Percentiles rank a stretch among this genome's conserved stretches.
Evolutionary conservation across 1,140 invertebrate genomes (phyloP).

Genomic region (Drosophila leontia): DNA sequence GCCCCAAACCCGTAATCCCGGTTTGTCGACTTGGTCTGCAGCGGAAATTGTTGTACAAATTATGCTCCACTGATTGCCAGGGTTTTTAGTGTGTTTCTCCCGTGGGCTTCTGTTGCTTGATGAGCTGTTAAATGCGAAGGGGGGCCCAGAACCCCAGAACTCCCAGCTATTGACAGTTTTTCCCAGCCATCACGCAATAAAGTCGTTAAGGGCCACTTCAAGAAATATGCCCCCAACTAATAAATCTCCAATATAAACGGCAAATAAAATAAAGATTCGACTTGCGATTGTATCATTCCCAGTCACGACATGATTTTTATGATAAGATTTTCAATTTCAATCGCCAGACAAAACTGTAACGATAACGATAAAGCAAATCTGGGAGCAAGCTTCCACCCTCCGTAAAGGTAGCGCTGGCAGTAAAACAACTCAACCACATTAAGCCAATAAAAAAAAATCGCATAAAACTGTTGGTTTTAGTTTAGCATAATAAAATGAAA

Average conservation of each 20-base stretch:
- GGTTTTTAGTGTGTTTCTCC: slow-evolving; percentile 41
- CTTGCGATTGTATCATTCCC: slow-evolving; percentile 45
- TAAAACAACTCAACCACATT: slow-evolving; percentile 57
- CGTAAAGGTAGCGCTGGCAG: slow-evolving; percentile 16
- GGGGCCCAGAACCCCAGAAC: not conserved
- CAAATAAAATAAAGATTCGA: slow-evolving; percentile 52
- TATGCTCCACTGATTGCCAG: slow-evolving; percentile 65
- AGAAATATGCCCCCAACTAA: slow-evolving; percentile 57
- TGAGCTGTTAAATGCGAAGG: slow-evolving; percentile 67
- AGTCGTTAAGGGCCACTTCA: slow-evolving; percentile 62
- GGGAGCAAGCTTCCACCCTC: not conserved
- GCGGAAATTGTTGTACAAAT: slow-evolving; percentile 78
- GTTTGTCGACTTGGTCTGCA: slow-evolving; percentile 41
- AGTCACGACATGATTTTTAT: slow-evolving; percentile 65
- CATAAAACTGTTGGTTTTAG: slow-evolving; percentile 72
- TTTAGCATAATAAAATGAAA: slow-evolving; percentile 73
- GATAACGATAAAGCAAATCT: slow-evolving; percentile 37
- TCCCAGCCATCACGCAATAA: slow-evolving; percentile 49
- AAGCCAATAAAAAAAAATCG: slow-evolving; percentile 57
- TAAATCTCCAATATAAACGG: slow-evolving; percentile 65
- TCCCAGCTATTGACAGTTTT: slow-evolving; percentile 57
- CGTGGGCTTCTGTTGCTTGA: slow-evolving; percentile 43
- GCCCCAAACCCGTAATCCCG: slow-evolving; percentile 20
- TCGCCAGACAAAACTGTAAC: slow-evolving; percentile 38
- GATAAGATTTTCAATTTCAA: slow-evolving; percentile 76